Evolutionary conservation across 2,797 vertebrate species (phyloP), one percentile per base, ranked within the genome.

Genomic region (Cetoscarus ocellatus): DNA sequence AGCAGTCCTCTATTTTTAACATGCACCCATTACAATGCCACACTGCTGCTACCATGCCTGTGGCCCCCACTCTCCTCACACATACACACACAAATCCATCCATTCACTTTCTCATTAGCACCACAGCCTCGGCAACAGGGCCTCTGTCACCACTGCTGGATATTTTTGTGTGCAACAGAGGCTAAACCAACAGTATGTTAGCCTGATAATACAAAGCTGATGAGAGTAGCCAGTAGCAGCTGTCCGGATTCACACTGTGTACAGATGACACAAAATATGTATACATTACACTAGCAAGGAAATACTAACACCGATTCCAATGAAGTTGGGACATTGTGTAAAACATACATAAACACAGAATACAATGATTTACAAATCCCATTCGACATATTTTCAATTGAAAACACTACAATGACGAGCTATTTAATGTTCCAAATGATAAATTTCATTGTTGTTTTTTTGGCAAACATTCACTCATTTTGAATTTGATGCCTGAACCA

Each of bases 1-100:
- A 64, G 76, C 57, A 83, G 60, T 68, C 55, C 56, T 77, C 83
- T 91, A 88, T 92, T 90, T 88, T 86, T 90, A 86, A 80, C 79
- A 49, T 59, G 61, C 70, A 76, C 73, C 73, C 68, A 67, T 75
- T 83, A 80, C 62, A 80, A 66, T 81, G 67, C 73, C 61, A 51
- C 50, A 55, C 70, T 55, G 60, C 67, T 60, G 52, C 70, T 65
- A 45, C 66, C 61, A 38, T 59, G 73, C 59, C 56, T 15, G 48
- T 44, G 56, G 67, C 49, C 48, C 43, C 18, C 6, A 47, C 50
- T 61, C 45, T 34, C 38, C 54, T 66, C 53, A 43, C 51, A 34
- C 50, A 15, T 40, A 50, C 15, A 27, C 70, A 52, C 55, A 71
- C 60, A 75, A n/a, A 73, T 49, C 27, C 51, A 55, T 8, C 48